phyloP scores from a whole-genome alignment of 2,888 invertebrate species.

The Ischnura elegans region DNA sequence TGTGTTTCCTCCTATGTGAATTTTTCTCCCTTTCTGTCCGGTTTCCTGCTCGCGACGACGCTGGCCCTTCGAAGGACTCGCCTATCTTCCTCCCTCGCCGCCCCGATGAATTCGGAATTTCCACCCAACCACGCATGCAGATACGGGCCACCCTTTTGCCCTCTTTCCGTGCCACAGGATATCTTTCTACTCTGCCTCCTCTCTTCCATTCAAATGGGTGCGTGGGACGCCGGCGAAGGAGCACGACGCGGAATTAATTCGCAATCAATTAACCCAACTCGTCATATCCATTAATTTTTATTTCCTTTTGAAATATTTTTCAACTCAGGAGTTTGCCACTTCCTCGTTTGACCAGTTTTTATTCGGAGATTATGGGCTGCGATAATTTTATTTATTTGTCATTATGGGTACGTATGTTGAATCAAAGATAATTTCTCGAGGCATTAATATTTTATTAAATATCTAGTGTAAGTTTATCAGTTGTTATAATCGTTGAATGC shows the following conservation, averaged over 20 bases:
- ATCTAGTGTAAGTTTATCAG: too few relatives aligned
- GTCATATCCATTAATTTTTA: not conserved
- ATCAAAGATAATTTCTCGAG: too few relatives aligned
- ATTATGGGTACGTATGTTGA: too few relatives aligned
- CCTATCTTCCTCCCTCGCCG: not conserved
- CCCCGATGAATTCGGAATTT: not conserved
- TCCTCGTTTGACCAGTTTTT: too few relatives aligned
- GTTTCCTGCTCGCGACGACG: constrained; percentile 18
- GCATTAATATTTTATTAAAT: too few relatives aligned
- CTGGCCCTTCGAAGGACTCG: not conserved
- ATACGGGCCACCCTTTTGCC: not conserved
- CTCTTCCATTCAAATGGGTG: not conserved
- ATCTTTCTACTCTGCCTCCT: not conserved
- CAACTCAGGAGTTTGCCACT: not conserved
- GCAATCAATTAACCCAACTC: constrained; percentile 25
- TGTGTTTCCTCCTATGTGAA: constrained; percentile 75
- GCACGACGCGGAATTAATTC: constrained; percentile 6
- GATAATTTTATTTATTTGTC: too few relatives aligned
- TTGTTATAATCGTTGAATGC: too few relatives aligned
- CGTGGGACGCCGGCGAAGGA: not conserved
- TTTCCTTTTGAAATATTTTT: not conserved
- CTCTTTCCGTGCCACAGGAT: not conserved
- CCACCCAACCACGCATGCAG: not conserved
- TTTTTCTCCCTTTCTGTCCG: constrained; percentile 73
- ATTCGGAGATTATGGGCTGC: too few relatives aligned